phyloP scores from a whole-genome alignment of 2,797 vertebrate genomes.

The Rhabdomys pumilio region DNA sequence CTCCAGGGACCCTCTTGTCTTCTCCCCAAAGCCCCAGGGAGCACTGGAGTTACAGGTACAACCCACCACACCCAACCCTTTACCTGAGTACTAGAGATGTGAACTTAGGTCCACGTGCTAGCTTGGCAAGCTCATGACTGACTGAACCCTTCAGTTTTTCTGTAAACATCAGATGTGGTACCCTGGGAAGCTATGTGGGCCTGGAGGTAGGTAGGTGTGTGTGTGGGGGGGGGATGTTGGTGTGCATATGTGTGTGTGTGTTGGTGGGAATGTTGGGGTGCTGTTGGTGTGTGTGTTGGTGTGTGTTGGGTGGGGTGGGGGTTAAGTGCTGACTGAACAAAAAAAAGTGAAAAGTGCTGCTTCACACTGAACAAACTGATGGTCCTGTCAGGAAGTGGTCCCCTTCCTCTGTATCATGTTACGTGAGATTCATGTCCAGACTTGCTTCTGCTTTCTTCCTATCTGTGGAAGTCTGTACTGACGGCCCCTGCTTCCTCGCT shows the following conservation, averaged over 20 bases:
- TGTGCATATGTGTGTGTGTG: too few species aligned
- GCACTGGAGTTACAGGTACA: background rate
- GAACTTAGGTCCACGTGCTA: background rate
- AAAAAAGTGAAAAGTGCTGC: background rate
- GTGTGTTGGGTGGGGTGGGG: background rate
- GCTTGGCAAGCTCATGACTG: background rate
- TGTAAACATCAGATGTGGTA: too few species aligned
- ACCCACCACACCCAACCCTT: background rate
- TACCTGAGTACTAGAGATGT: background rate
- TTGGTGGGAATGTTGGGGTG: too few species aligned
- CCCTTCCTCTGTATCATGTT: background rate
- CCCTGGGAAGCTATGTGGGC: background rate
- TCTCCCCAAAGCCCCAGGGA: background rate
- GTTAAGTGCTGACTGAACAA: background rate
- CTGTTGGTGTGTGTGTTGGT: background rate
- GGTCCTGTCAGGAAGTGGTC: background rate
- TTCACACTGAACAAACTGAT: background rate
- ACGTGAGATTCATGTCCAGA: background rate
- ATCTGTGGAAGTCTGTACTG: background rate
- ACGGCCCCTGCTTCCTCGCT: background rate
- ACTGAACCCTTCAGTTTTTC: background rate
- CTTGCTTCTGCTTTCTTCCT: background rate
- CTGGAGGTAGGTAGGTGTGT: background rate
- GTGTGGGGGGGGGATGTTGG: background rate
- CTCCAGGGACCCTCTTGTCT: background rate